A percentile compares a stretch with the other conserved stretches of the same genome.
phyloP scores from a whole-genome alignment of 64 coral and sea anemone species.

The Pachyseris speciosa region DNA sequence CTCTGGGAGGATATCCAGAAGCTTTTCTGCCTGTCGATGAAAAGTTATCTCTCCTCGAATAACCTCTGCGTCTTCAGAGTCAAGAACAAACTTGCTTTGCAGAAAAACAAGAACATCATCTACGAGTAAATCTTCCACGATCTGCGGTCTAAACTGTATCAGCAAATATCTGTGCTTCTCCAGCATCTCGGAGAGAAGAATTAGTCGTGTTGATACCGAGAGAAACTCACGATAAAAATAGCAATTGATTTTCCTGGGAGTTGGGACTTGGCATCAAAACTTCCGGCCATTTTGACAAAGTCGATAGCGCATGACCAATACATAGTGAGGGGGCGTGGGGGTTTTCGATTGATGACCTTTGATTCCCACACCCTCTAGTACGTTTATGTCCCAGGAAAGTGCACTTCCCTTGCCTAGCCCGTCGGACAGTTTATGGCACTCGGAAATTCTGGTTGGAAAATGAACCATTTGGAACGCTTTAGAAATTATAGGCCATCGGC shows the following conservation, averaged over 20 bases:
- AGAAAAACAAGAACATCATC: conserved; percentile 84
- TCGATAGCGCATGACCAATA: background rate
- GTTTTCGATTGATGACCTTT: too few species aligned
- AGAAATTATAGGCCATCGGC: too few species aligned
- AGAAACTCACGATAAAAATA: conserved; percentile 4
- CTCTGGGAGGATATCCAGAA: conserved; percentile 84
- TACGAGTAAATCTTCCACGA: conserved; percentile 84
- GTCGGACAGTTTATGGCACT: too few species aligned
- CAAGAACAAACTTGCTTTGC: conserved; percentile 80
- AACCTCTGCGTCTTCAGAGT: conserved; percentile 76
- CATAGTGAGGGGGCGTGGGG: background rate
- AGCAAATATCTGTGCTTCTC: conserved; percentile 93
- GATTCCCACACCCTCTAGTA: too few species aligned
- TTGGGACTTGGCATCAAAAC: background rate
- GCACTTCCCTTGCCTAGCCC: too few species aligned
- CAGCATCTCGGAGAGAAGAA: conserved; percentile 55
- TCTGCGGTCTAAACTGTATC: conserved; percentile 58
- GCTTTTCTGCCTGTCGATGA: conserved; percentile 65
- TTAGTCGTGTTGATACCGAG: background rate
- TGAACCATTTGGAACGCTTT: too few species aligned
- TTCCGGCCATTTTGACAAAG: conserved; percentile 35
- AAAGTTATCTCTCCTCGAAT: conserved; percentile 70
- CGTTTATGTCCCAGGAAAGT: too few species aligned
- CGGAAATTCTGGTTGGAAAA: too few species aligned
- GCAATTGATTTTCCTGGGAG: background rate